These are phyloP conservation scores for Seriola dumerili DNA, from an alignment of 2,113 vertebrate species.

Conservation along the genomic window DNA sequence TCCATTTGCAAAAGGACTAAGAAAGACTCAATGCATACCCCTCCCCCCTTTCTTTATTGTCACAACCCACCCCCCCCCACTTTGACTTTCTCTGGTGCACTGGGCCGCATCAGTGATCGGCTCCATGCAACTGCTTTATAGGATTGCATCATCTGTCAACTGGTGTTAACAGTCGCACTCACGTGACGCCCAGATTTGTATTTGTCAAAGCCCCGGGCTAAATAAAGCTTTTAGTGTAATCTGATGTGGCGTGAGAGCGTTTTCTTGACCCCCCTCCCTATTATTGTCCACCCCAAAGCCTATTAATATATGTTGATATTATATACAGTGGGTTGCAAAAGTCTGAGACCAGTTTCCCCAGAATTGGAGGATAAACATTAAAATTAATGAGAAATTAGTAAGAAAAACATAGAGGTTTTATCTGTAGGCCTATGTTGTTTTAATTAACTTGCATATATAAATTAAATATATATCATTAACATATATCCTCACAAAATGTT, in stretches of 20 bases:
- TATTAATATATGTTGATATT: no score
- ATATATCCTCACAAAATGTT: no score
- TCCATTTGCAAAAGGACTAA: not conserved
- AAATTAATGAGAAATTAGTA: no score
- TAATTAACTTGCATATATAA: no score
- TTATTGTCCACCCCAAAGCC: no score
- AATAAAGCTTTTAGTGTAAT: conserved; percentile 47
- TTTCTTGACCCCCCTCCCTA: not conserved
- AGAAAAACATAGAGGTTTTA: no score
- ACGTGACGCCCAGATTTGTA: conserved; percentile 49
- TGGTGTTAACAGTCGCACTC: conserved; percentile 31
- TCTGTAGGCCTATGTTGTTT: no score
- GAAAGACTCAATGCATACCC: not conserved
- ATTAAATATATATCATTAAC: no score
- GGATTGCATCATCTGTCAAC: conserved; percentile 79
- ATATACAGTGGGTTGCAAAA: no score
- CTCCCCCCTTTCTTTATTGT: no score
- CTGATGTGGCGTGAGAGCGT: conserved; percentile 28
- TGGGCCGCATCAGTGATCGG: not conserved
- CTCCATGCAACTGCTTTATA: conserved; percentile 62
- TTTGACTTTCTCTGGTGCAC: conserved; percentile 39
- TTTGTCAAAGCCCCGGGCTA: conserved; percentile 23
- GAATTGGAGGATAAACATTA: no score
- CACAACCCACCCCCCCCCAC: not conserved
- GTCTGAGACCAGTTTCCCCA: no score